These are phyloP conservation scores for Macaria notata DNA, from an alignment of 2,888 invertebrate genomes.

Conservation along the genomic window DNA sequence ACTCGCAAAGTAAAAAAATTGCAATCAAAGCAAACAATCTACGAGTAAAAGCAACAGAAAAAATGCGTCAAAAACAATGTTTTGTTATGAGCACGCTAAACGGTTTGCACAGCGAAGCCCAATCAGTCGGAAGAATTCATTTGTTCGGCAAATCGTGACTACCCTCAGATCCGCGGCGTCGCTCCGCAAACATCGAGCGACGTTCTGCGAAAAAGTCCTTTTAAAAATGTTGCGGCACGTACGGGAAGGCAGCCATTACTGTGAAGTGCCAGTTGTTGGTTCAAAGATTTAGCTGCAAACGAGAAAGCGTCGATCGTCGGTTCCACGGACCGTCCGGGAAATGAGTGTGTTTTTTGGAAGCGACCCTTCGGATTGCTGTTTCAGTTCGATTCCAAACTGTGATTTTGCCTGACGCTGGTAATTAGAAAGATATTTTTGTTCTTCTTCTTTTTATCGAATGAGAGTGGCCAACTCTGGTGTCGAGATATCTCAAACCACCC, in stretches of 20 bases:
- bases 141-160: conserved; percentile 73
- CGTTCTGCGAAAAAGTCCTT: conserved; percentile 79
- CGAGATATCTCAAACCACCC: no score
- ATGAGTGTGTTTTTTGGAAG: conserved; percentile 21
- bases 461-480: no score
- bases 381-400: background rate
- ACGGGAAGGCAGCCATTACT: conserved; percentile 79
- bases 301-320: conserved; percentile 42
- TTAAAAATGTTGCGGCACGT: conserved; percentile 82
- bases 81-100: conserved; percentile 55
- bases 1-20: no score
- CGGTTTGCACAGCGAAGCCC: conserved; percentile 66
- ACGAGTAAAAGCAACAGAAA: conserved; percentile 13
- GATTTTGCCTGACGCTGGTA: no score
- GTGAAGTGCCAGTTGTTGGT: conserved; percentile 77
- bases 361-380: conserved; percentile 5
- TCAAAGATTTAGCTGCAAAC: conserved; percentile 74
- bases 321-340: conserved; percentile 9
- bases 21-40: no score
- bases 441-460: no score
- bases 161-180: conserved; percentile 54
- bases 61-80: conserved; percentile 35
- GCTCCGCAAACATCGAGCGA: conserved; percentile 64
- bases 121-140: conserved; percentile 71
- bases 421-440: no score